Evolutionary conservation across 2,888 invertebrate genomes (phyloP), one percentile per base, ranked within the genome.

Genomic region (Brachyptera putata): DNA sequence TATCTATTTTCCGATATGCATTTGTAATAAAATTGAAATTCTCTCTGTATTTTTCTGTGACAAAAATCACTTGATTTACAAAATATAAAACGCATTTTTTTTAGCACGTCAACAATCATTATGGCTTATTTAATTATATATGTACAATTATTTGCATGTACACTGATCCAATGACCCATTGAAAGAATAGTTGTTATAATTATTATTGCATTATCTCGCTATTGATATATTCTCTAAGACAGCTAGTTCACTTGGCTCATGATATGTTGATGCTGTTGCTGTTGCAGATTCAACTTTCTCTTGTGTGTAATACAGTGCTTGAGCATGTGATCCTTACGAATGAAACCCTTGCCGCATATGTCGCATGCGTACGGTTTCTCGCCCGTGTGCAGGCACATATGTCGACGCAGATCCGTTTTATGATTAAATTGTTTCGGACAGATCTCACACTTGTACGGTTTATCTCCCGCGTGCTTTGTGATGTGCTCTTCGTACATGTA

Each of bases 371-470:
- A 91, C 41, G 91, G 91, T 73, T 91, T 91, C 69, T 85, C 83
- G 53, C 90, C 91, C n/a, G 88, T 88, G 73, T 93, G 93, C 67
- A 89, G 80, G 74, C 91, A 91, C 81, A 87, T 85, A 76, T 94
- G 93, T 65, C 93, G 82, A 63, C 91, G 81, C 69, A 93, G 78
- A 73, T 94, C 93, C 58, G 92, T 92, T 75, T 92, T 93, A 76
- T 93, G 92, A 72, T 92, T 91, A 75, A 93, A 94, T 69, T 89
- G 88, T 74, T 93, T 93, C 16, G 90, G 89, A 70, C 92, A 93
- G 63, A 83, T 79, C 61, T 84, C 84, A 76, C 93, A 94, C 76
- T 91, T 91, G 76, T 89, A 89, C 13, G 91, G 91, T 72, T 93
- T 92, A 65, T 91, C 87, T 61, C 87, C 86, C 14, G 85, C 82